Conservation (phyloP, 2,888 invertebrate genomes). For the Tenthredo mesomela region DNA sequence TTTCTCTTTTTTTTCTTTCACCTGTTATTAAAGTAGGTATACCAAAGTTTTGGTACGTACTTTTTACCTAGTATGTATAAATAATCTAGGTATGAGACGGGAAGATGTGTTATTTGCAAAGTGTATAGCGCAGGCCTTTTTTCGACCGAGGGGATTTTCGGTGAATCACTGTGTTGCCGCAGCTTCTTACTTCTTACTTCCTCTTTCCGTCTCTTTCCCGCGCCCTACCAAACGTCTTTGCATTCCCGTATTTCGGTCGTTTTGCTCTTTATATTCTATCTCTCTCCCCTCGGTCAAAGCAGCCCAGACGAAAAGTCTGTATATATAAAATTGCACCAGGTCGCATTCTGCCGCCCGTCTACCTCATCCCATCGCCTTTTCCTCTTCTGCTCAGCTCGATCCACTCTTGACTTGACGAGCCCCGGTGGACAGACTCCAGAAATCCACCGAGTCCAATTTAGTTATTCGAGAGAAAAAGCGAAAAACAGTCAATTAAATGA, state of each 20-base stretch:
- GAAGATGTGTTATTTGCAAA: constrained; percentile 28
- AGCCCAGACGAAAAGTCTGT: constrained; percentile 37
- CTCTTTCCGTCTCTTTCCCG: constrained; percentile 39
- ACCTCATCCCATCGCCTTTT: background rate
- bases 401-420: constrained; percentile 40
- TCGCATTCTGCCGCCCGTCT: background rate
- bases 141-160: constrained; percentile 38
- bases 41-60: background rate
- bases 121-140: constrained; percentile 12
- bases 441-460: constrained; percentile 24
- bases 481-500: background rate
- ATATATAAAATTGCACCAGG: constrained; percentile 49
- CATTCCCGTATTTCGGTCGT: constrained; percentile 8
- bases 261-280: constrained; percentile 35
- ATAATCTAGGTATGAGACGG: constrained; percentile 4
- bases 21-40: background rate
- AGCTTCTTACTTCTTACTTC: constrained; percentile 28
- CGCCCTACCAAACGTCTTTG: background rate
- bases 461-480: background rate
- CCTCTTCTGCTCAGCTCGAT: background rate
- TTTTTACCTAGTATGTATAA: background rate
- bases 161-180: constrained; percentile 46
- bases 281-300: constrained; percentile 39
- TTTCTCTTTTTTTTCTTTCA: background rate
- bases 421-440: constrained; percentile 16